These are phyloP conservation scores for Serinus canaria DNA, from an alignment of 2,113 vertebrate species.

Conservation along the genomic window DNA sequence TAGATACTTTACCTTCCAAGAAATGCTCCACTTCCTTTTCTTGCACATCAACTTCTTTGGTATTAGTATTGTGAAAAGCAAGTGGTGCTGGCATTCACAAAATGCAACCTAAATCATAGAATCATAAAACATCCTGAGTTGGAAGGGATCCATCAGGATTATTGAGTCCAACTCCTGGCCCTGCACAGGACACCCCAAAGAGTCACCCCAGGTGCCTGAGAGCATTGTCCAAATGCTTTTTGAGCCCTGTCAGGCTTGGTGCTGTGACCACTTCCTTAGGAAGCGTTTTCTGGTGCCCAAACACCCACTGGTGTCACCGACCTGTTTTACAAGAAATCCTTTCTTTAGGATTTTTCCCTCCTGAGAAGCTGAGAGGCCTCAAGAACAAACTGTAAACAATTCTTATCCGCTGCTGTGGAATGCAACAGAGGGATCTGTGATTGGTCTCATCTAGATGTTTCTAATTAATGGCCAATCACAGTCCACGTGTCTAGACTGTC, in stretches of 20 bases:
- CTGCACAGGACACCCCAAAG: not conserved
- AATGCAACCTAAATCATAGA: not conserved
- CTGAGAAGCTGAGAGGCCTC: no score
- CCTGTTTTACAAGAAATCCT: no score
- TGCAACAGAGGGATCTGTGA: no score
- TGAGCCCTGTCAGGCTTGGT: not conserved
- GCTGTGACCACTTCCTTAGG: no score
- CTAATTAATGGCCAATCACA: no score
- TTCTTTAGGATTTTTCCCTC: no score
- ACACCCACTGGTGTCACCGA: not conserved
- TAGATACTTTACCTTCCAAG: not conserved
- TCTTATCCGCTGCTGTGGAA: no score
- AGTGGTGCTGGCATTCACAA: not conserved
- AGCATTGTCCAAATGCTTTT: not conserved
- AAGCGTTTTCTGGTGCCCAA: rapidly evolving
- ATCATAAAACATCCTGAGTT: not conserved
- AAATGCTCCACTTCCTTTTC: rapidly evolving
- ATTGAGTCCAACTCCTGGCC: not conserved
- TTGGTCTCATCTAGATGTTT: no score
- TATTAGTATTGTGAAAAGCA: not conserved
- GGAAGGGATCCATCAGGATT: not conserved
- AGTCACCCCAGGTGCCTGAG: not conserved
- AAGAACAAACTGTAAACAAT: no score
- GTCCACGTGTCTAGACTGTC: no score
- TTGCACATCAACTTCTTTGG: not conserved